Base-by-base conservation (phyloP, 2,888 invertebrate genomes). In the Eupithecia vulgata region DNA sequence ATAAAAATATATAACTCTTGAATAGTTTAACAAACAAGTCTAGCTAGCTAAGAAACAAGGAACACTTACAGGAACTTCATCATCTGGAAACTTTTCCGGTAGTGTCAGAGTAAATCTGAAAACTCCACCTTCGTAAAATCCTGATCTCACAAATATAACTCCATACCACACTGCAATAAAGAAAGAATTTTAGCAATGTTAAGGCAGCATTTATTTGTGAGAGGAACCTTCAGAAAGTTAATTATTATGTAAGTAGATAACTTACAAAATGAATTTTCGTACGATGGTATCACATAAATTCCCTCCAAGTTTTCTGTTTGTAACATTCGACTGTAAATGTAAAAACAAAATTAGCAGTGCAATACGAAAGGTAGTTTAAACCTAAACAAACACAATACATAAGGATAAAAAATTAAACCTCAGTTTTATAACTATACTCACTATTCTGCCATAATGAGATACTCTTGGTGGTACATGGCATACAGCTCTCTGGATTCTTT, bases 361-460 rank as follows among this genome's bases (percentile, higher is more conserved):
- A 17, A 6, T 61, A 30, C 1, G 3, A 59, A 0, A 8, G 1
- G 30, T 15, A 30, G 1, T 17, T 17, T 0, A 0, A 17, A 21
- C 52, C 12, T 25, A 34, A 17, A 15, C 25, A 17, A 77, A 81
- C 80, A 76, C 67, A 10, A 25, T 30, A 62, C 1, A 48, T 10
- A 40, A 40, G 1, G 0, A 5, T 35, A 30, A 62, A 42, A 70
- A 35, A 1, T 68, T 62, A 3, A 13, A 35, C 34, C 37, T 74
- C 68, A 61, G 13, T 21, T 21, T 42, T 74, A n/a, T n/a, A n/a
- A n/a, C n/a, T n/a, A 69, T 61, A 95, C 97, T 96, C 96, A 98
- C 98, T 98, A 99, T 95, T 99, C 98, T 5, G 98, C 97, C 90
- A 98, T 96, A 81, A 98, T 96, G 82, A 97, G 96, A 85, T 98